Conservation (phyloP, 2,888 invertebrate species). For the Herminia tarsipennalis region DNA sequence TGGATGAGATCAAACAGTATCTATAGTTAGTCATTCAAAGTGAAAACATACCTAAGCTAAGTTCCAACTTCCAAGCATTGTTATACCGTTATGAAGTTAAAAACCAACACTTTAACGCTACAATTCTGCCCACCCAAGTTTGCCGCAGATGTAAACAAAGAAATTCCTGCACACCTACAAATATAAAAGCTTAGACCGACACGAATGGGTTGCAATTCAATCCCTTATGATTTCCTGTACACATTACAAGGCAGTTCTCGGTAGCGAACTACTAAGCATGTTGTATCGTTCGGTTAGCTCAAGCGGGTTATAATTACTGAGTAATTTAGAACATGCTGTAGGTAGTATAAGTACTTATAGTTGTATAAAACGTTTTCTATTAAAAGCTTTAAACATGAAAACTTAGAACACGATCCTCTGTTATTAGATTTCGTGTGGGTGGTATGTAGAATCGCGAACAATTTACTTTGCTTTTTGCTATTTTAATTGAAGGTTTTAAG, state of each 20-base stretch:
- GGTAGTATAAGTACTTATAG: no score
- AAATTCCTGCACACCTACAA: conserved; percentile 17
- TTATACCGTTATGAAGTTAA: not conserved
- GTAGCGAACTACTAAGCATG: conserved; percentile 39
- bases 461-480: no score
- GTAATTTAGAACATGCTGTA: conserved; percentile 1
- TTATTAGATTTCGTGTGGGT: no score
- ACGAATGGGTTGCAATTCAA: conserved; percentile 43
- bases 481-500: no score
- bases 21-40: no score
- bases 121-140: conserved; percentile 9
- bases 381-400: no score
- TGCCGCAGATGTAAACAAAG: conserved; percentile 18
- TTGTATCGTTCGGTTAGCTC: not conserved
- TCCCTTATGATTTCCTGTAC: conserved; percentile 56
- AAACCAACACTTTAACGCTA: conserved; percentile 2
- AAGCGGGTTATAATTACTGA: not conserved
- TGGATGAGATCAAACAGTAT: no score
- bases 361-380: no score
- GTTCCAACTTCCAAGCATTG: not conserved
- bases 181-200: conserved; percentile 19
- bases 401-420: no score
- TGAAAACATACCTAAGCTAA: no score
- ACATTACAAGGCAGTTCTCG: conserved; percentile 43
- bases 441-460: no score